A percentile compares a stretch with the other conserved stretches of the same genome.
These are phyloP conservation scores for Parnassius apollo DNA, from an alignment of 2,888 invertebrate genomes.

Conservation along the genomic window DNA sequence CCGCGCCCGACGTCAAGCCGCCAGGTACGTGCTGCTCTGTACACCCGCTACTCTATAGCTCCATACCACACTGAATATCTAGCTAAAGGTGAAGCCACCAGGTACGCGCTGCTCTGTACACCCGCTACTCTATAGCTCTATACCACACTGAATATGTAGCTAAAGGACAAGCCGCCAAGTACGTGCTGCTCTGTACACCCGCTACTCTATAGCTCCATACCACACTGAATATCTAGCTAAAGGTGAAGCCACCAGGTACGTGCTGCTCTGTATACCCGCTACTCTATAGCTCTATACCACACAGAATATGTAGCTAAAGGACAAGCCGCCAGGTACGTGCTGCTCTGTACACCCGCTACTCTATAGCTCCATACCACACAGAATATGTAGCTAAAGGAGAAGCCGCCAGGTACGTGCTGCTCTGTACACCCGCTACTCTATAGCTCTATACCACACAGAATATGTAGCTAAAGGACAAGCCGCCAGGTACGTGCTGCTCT, in stretches of 20 bases:
- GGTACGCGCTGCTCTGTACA: background rate
- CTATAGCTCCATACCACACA: background rate
- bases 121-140: background rate
- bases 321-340: slow-evolving; percentile 12
- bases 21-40: slow-evolving; percentile 1
- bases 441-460: background rate
- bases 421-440: background rate
- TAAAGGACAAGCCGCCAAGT: slow-evolving; percentile 9
- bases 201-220: background rate
- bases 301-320: no score
- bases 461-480: slow-evolving; percentile 1
- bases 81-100: slow-evolving; percentile 3
- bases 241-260: slow-evolving; percentile 11
- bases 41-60: background rate
- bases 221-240: no score
- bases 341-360: background rate
- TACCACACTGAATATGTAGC: no score
- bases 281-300: background rate
- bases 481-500: slow-evolving; percentile 3
- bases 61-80: background rate
- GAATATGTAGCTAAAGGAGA: background rate
- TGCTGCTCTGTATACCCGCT: background rate
- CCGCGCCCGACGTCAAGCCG: slow-evolving; percentile 75
- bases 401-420: slow-evolving; percentile 8
- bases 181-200: background rate